Percentiles rank a stretch among this genome's conserved stretches.
These are phyloP conservation scores for Acrocera orbiculus DNA, from an alignment of 2,888 invertebrate genomes.

Conservation along the genomic window DNA sequence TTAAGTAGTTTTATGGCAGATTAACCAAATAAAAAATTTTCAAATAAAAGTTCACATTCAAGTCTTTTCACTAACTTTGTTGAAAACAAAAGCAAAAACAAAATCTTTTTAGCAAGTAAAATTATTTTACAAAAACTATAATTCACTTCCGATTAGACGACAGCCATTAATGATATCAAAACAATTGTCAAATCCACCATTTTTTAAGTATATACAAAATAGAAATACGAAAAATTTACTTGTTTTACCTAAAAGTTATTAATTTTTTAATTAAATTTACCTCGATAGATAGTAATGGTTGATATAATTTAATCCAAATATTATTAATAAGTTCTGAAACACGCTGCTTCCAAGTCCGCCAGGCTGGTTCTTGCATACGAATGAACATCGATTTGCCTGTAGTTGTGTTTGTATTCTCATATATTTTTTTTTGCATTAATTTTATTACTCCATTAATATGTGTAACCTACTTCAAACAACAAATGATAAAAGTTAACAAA, in stretches of 20 bases:
- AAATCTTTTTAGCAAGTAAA: background rate
- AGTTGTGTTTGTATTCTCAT: slow-evolving; percentile 8
- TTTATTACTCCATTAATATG: no score
- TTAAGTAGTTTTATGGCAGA: no score
- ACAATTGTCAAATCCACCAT: slow-evolving; percentile 7
- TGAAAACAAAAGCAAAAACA: no score
- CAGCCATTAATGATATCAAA: slow-evolving; percentile 7
- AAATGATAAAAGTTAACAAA: no score
- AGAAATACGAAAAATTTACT: no score
- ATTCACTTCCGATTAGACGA: background rate
- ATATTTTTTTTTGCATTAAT: no score
- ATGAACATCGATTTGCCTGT: slow-evolving; percentile 20
- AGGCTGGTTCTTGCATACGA: slow-evolving; percentile 45
- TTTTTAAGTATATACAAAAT: no score
- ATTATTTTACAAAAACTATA: background rate
- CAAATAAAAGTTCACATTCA: background rate
- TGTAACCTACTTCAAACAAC: no score
- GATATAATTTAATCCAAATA: slow-evolving; percentile 41
- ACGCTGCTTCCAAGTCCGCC: slow-evolving; percentile 52
- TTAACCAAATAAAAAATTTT: background rate
- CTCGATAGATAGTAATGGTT: slow-evolving; percentile 22
- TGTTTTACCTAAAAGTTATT: background rate
- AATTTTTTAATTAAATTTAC: slow-evolving; percentile 15
- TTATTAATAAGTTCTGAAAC: slow-evolving; percentile 40
- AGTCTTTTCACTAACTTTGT: no score